Conservation (phyloP, 2,888 invertebrate species). For the Spilosoma lubricipeda region DNA sequence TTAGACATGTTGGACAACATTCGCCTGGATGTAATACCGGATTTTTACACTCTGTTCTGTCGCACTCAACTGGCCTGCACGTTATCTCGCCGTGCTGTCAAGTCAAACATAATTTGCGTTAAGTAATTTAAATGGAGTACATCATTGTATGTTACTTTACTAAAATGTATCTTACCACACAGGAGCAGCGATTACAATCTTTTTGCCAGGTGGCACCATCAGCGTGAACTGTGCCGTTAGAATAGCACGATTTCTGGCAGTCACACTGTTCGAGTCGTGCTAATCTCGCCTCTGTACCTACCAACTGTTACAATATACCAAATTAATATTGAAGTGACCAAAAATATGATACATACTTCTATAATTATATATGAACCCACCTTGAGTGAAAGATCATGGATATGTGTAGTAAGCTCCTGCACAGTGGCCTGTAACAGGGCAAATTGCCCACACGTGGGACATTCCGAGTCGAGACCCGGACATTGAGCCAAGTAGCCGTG, state of each 20-base stretch:
- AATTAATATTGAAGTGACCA: background rate
- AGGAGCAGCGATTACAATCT: conserved; percentile 95
- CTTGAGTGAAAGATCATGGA: conserved; percentile 94
- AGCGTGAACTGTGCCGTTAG: conserved; percentile 92
- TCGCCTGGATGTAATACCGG: conserved; percentile 92
- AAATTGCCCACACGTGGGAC: conserved; percentile 96
- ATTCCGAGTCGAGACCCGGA: conserved; percentile 93
- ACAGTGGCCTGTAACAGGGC: conserved; percentile 93
- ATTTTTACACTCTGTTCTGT: conserved; percentile 91
- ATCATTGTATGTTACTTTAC: background rate
- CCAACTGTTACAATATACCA: conserved; percentile 86
- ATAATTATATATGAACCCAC: conserved; percentile 72
- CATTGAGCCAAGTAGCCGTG: conserved; percentile 95
- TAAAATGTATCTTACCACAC: conserved; percentile 88
- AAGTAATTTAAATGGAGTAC: background rate
- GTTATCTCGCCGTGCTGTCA: conserved; percentile 93
- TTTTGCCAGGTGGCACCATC: conserved; percentile 95
- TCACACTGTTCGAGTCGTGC: conserved; percentile 94
- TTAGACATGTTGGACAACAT: conserved; percentile 95
- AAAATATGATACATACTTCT: background rate
- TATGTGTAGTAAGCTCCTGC: conserved; percentile 91
- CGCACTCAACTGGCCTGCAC: conserved; percentile 94
- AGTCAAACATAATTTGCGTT: conserved; percentile 34
- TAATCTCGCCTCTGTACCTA: conserved; percentile 92
- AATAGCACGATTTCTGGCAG: conserved; percentile 95